Conservation (phyloP, 2,888 invertebrate species). For the Agrypnus murinus region DNA sequence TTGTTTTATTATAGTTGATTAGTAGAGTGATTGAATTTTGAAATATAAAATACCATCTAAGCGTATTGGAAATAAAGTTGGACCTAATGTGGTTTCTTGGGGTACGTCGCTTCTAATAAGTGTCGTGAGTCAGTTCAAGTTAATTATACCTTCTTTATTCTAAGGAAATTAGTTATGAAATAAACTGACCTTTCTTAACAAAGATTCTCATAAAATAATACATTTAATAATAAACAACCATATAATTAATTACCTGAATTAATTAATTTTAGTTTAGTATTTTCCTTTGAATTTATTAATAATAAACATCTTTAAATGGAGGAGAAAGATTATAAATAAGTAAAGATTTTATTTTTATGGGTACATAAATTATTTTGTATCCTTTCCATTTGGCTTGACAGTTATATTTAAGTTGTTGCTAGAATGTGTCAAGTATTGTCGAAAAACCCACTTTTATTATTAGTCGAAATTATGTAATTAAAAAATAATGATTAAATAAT, state of each 20-base stretch:
- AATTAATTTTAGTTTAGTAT: neutral
- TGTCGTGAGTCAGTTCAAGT: too few species aligned
- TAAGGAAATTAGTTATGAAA: too few species aligned
- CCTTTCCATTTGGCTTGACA: conserved; percentile 5
- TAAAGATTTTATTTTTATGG: neutral
- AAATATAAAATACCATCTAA: too few species aligned
- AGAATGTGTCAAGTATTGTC: neutral
- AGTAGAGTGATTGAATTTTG: too few species aligned
- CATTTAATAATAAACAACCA: neutral
- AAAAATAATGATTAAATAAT: conserved; percentile 10
- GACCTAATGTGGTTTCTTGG: too few species aligned
- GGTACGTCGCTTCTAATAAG: too few species aligned
- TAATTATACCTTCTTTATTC: too few species aligned
- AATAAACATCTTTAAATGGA: neutral
- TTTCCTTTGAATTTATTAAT: conserved; percentile 12
- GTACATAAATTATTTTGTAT: neutral
- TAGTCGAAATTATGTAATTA: neutral
- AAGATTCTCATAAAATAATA: conserved; percentile 5
- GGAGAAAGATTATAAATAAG: neutral
- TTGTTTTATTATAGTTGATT: too few species aligned
- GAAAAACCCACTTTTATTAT: neutral
- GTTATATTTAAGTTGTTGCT: neutral
- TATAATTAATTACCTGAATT: conserved; percentile 4
- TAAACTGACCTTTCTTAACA: conserved; percentile 3
- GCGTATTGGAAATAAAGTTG: too few species aligned